Evolutionary conservation across 2,113 vertebrate genomes (phyloP).

Genomic region (Perca schrenkii): DNA sequence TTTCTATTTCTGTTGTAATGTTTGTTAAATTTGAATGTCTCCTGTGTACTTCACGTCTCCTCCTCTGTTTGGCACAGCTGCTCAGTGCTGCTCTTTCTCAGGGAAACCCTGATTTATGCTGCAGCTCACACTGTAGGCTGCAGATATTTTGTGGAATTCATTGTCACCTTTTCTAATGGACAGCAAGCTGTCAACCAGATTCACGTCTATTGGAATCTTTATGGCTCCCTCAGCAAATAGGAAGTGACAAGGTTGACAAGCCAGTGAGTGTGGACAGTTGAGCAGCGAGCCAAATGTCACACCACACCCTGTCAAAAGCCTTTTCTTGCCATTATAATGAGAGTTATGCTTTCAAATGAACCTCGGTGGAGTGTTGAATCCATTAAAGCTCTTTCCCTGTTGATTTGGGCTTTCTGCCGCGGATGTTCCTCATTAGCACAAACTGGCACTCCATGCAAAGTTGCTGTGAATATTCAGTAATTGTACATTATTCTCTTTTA

Average conservation of each 20-base stretch:
- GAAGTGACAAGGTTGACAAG: slow-evolving; percentile 82
- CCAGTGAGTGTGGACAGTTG: slow-evolving; percentile 70
- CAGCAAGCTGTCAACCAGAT: slow-evolving; percentile 77
- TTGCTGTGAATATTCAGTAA: slow-evolving; percentile 43
- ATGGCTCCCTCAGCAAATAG: slow-evolving; percentile 73
- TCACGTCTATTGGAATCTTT: slow-evolving; percentile 60
- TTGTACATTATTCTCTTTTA: slow-evolving; percentile 32
- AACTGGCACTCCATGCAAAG: not conserved
- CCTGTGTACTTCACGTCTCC: slow-evolving; percentile 48
- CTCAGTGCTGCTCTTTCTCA: slow-evolving; percentile 26
- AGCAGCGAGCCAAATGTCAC: slow-evolving; percentile 76
- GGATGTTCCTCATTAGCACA: slow-evolving; percentile 65
- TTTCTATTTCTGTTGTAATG: slow-evolving; percentile 65
- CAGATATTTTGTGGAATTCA: slow-evolving; percentile 68
- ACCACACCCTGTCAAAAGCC: slow-evolving; percentile 71
- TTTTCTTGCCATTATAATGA: slow-evolving; percentile 77
- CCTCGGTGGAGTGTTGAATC: slow-evolving; percentile 52
- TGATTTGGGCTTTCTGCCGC: slow-evolving; percentile 62
- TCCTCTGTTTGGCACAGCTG: slow-evolving; percentile 27
- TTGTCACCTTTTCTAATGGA: slow-evolving; percentile 76
- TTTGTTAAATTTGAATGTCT: slow-evolving; percentile 54
- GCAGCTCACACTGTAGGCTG: slow-evolving; percentile 35
- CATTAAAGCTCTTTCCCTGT: slow-evolving; percentile 59
- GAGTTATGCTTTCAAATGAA: slow-evolving; percentile 74
- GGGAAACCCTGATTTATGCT: slow-evolving; percentile 48